Conservation (phyloP, 2,797 vertebrate species). For the Pipistrellus pipistrellus region DNA sequence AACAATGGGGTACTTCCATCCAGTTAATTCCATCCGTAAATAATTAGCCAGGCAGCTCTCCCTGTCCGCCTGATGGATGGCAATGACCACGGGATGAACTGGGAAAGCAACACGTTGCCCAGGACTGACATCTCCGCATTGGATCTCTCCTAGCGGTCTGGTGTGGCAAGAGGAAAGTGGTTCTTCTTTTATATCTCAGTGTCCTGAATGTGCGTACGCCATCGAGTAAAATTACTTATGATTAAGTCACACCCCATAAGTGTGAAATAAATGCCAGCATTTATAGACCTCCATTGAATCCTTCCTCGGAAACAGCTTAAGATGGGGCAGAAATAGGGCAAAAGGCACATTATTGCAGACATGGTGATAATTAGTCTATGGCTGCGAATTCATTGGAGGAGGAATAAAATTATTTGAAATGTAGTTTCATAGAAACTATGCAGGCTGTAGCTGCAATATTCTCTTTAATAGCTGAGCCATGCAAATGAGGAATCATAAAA, state of each 20-base stretch:
- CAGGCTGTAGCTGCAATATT: not conserved
- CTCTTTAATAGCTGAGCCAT: not conserved
- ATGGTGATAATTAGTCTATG: not conserved
- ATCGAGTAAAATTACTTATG: not conserved
- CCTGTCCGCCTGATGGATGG: not conserved
- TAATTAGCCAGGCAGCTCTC: conserved; percentile 50
- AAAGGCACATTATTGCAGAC: not conserved
- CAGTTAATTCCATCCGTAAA: conserved; percentile 1
- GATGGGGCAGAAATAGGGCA: not conserved
- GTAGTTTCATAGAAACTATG: not conserved
- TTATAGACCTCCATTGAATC: not conserved
- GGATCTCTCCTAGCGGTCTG: not conserved
- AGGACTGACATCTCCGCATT: not conserved
- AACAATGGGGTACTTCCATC: not conserved
- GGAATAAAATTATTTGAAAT: conserved; percentile 18
- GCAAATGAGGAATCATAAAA: not conserved
- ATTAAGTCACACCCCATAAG: not conserved
- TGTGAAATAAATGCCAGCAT: not conserved
- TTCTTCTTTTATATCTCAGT: not conserved
- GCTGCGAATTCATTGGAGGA: not conserved
- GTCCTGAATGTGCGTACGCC: not conserved
- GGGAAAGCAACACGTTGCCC: not conserved
- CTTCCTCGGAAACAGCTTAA: conserved; percentile 12
- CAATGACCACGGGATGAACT: not conserved
- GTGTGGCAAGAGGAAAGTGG: not conserved